Base-by-base conservation (phyloP, 2,113 vertebrate species). In the Mus spicilegus region DNA sequence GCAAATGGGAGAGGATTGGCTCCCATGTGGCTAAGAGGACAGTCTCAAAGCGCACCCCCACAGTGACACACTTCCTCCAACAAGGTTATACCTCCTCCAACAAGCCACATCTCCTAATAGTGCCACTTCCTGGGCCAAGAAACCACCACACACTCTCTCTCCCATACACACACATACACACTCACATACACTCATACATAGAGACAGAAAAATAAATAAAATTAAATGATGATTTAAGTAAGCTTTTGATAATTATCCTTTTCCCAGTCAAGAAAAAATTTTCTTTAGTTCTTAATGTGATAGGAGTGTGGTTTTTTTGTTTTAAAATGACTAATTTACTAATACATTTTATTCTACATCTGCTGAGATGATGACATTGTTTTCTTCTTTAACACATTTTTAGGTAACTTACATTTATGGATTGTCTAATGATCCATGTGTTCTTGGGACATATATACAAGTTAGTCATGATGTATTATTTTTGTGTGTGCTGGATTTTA, bases 351-450 rank as follows among this genome's bases (percentile, higher is more conserved):
- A 89, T 89, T 80, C 51, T 93, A 54, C 0, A 30, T 70, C 39
- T 91, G 11, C 89, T 89, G 42, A 89, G 89, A 89, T 72, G 42
- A 75, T 10, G 42, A 89, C 7, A 46, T 87, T 69, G 7, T 46
- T 89, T 75, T 90, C 90, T 30, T 94, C 49, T 20, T 94, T 89
- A 78, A 78, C 82, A 65, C 65, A 85, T 91, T 96, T 69, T 75
- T 69, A 12, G 3, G 7, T 86, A 76, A 93, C 22, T 91, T 30
- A 76, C 28, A 93, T 89, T 65, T 20, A 51, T 28, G 33, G 26
- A 70, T 95, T 94, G 89, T 78, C 46, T 94, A 90, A 87, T 85
- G 93, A 88, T 24, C 49, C n/a, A 81, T 65, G 28, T 9, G 70
- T 51, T 91, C 58, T 89, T 97, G 30, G 77, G 24, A 81, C 89